Evolutionary conservation across 2,888 invertebrate genomes (phyloP), one percentile per base, ranked within the genome.

Genomic region (Eretmocerus hayati): DNA sequence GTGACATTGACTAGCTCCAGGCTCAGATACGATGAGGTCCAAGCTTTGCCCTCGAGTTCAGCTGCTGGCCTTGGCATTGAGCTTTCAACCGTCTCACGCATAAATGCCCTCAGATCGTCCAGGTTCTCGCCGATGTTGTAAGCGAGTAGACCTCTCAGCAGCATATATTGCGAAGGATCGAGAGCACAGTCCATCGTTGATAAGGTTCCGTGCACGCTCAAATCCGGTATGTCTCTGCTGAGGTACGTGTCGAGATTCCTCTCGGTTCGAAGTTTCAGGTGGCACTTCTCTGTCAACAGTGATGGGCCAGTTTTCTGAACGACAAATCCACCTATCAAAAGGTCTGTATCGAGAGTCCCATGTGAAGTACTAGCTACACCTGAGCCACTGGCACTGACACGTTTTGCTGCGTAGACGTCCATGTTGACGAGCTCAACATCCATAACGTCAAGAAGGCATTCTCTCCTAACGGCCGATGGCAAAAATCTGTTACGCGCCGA

Each of bases 121-220:
- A 88, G 78, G 59, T 80, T 78, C 72, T 94, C 95, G 2, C 90
- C 93, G 54, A 96, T 81, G 75, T 96, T 96, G 72, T 89, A 87
- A 2, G 84, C 80, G 6, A 96, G 75, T 50, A 96, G 79, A 16
- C 93, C 94, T 52, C 90, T 81, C 44, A 96, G 80, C 35, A 95
- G 74, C 69, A 86, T 85, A 73, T 93, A 95, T 71, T 94, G 92
- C 41, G 83, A 79, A 41, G 87, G 77, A 74, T 91, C 88, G 48
- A 96, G 71, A 37, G 85, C 81, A 53, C 85, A 84, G 71, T 89
- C 85, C 61, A 95, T 79, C 30, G 90, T 89, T 2, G 91, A 87
- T 51, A 96, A 75, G 23, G 84, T 84, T 18, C 93, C 95, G 53
- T 85, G 84, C 15, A 93, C 78, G 62, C 86, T 85, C 71, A 90